Base-by-base conservation (phyloP, 2,888 invertebrate species). In the Ptychoptera contaminata region DNA sequence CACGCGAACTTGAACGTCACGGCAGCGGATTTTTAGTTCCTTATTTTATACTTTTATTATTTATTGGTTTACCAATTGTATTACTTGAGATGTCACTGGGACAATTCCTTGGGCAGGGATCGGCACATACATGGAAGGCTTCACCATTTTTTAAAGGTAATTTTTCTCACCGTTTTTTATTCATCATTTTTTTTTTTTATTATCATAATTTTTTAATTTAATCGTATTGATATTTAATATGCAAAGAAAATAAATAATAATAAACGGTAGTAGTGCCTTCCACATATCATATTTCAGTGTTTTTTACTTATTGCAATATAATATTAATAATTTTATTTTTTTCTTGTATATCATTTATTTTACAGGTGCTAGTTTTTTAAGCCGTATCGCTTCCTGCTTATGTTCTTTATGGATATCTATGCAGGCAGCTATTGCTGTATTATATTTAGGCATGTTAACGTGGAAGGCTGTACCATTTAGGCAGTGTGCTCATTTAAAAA, bases 121-220 rank as follows among this genome's bases (percentile, higher is more conserved):
- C 66, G 48, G 65, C 66, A 41, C 61, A 65, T 49, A 61, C 64
- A 29, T 66, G 65, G 65, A 56, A 63, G 39, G 59, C 65, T 42
- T 64, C 66, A 45, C 66, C 66, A 49, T 63, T 66, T 52, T 64
- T 66, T 52, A 65, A 65, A 60, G 65, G 65, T 65, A 54, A 55
- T n/a, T 2, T 32, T 11, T 7, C 7, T 30, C 9, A 8, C 7
- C 9, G 7, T 30, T 30, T 6, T 30, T 30, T 30, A 9, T 30
- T 8, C n/a, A n/a, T n/a, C 23, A 23, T 23, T 32, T 32, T 32
- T 11, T 2, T 32, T 32, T 32, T 32, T 32, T 11, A 32, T 32
- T 32, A 9, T 32, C 6, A 32, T n/a, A 9, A 32, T 7, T 11
- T 7, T 11, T 7, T 7, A 2, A 32, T 9, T 9, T 4, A 7